Evolutionary conservation across 2,888 invertebrate species (phyloP), one percentile per base, ranked within the genome.

Genomic region (Pheosia tremula): DNA sequence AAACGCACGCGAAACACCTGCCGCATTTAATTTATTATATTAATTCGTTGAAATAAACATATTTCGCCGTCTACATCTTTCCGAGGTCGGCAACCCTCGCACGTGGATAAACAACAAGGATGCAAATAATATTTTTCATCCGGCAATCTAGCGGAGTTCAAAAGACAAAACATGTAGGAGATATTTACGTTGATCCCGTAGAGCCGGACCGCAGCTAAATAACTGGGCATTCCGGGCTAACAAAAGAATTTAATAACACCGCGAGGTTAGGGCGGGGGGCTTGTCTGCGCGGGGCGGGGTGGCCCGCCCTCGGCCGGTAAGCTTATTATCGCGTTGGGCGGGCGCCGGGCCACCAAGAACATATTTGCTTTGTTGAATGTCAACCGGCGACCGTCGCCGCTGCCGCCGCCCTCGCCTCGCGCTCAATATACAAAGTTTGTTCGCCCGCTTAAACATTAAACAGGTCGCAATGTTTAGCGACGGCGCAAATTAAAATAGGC

Each of bases 401-500:
- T 70, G 75, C 80, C 81, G 78, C 82, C 68, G 71, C 70, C 69
- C 69, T 66, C 63, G 62, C 81, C 69, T 66, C 71, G 72, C 78
- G 80, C 88, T 85, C 88, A 85, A 88, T 82, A 86, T 74, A 87
- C 76, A 79, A 83, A 84, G 86, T 85, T 86, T 85, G 85, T 80
- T 83, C 84, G 81, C 86, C 83, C 87, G 86, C 83, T 91, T 87
- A 89, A 91, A 92, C 91, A 91, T 92, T 91, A 88, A 91, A 90
- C 85, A 90, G 87, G 85, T 86, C 81, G 82, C 88, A 87, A 85
- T 91, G 89, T 92, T 91, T 91, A 90, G 87, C 86, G 86, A 88
- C 85, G 87, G 85, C 84, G 87, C 91, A 91, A 93, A 93, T 93
- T 93, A 93, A 93, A 93, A 91, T 89, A 92, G 92, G 91, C 91